Conservation (phyloP, 2,113 vertebrate species). For the Hucho hucho region DNA sequence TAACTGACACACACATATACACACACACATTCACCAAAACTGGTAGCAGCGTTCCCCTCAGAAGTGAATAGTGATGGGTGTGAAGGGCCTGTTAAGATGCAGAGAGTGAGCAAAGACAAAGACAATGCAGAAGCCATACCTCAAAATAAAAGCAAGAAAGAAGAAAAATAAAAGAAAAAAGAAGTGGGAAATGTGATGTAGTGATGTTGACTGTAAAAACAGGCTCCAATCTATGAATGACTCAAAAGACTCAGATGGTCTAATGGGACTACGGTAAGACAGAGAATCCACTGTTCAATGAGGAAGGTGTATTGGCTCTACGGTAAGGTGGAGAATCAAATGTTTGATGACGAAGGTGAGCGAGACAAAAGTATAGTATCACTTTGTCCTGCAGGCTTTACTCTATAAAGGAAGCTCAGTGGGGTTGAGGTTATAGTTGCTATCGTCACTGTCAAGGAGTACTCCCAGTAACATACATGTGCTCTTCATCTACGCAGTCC, state of each 20-base stretch:
- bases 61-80: constrained; percentile 46
- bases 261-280: too few species aligned
- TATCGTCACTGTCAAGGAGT: background rate
- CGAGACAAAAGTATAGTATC: constrained; percentile 59
- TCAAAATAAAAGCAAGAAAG: too few species aligned
- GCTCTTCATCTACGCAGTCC: too few species aligned
- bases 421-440: background rate
- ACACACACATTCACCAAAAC: too few species aligned
- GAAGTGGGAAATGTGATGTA: too few species aligned
- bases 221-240: too few species aligned
- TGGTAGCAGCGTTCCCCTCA: background rate
- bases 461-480: background rate
- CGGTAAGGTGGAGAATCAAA: constrained; percentile 72
- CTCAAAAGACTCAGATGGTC: too few species aligned
- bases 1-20: too few species aligned
- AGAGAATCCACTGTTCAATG: too few species aligned
- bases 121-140: constrained; percentile 22
- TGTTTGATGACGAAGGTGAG: constrained; percentile 65
- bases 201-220: too few species aligned
- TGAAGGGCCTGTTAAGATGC: constrained; percentile 57
- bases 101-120: constrained; percentile 31
- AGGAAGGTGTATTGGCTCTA: constrained; percentile 60
- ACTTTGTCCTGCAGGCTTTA: constrained; percentile 59
- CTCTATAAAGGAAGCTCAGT: constrained; percentile 48
- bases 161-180: too few species aligned